Conservation (phyloP, 2,113 vertebrate species). For the Plotosus lineatus region DNA sequence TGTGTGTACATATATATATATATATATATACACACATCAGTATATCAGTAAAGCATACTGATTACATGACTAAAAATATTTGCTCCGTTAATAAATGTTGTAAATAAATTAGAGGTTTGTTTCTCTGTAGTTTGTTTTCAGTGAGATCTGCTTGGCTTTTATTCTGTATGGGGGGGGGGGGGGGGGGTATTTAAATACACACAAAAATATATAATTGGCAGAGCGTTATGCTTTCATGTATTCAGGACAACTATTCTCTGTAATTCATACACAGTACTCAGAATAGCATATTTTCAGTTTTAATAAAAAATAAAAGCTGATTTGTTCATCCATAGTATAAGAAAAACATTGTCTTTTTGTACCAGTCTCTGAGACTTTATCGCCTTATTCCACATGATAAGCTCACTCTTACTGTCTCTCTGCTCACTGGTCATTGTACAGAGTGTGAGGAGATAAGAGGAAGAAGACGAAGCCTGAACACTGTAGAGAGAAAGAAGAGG, state of each 20-base stretch:
- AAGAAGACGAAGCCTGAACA: not conserved
- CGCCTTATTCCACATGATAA: not conserved
- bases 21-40: too few relatives aligned
- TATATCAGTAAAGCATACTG: constrained; percentile 16
- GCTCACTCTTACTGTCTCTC: not conserved
- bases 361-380: not conserved
- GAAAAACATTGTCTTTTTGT: not conserved
- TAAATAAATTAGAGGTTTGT: constrained; percentile 8
- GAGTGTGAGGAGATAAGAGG: constrained; percentile 30
- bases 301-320: not conserved
- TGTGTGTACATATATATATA: too few relatives aligned
- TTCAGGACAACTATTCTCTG: not conserved
- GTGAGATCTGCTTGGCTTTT: too few relatives aligned
- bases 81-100: constrained; percentile 35
- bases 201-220: not conserved
- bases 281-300: not conserved
- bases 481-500: not conserved
- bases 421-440: not conserved
- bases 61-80: constrained; percentile 10
- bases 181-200: not conserved
- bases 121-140: constrained; percentile 5
- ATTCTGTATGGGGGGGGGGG: too few relatives aligned
- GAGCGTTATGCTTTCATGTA: not conserved
- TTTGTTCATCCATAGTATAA: not conserved
- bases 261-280: not conserved